Percentiles rank a stretch among this genome's conserved stretches.
These are phyloP conservation scores for Orthonevra nobilis DNA, from an alignment of 2,888 invertebrate genomes.

Conservation along the genomic window DNA sequence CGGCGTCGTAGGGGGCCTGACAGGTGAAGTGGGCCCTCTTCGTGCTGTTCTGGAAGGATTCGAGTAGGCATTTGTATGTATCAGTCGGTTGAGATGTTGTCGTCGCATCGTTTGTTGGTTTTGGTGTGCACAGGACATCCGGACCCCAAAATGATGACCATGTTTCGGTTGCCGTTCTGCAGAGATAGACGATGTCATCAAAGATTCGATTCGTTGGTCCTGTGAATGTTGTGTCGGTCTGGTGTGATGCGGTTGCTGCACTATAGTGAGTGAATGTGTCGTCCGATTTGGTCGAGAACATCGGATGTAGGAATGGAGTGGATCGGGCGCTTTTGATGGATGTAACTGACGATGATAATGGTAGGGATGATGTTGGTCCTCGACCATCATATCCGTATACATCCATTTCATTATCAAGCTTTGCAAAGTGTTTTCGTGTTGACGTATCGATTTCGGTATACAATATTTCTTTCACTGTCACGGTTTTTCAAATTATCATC, in stretches of 20 bases:
- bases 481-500: background rate
- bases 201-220: slow-evolving; percentile 47
- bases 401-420: slow-evolving; percentile 80
- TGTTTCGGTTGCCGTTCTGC: slow-evolving; percentile 73
- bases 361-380: slow-evolving; percentile 74
- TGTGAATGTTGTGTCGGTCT: slow-evolving; percentile 50
- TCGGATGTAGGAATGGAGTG: slow-evolving; percentile 50
- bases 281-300: slow-evolving; percentile 52
- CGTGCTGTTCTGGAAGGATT: slow-evolving; percentile 73
- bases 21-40: slow-evolving; percentile 74
- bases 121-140: slow-evolving; percentile 74
- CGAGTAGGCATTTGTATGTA: slow-evolving; percentile 77
- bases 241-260: slow-evolving; percentile 6
- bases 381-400: slow-evolving; percentile 77
- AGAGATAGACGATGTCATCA: slow-evolving; percentile 72
- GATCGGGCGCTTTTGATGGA: slow-evolving; percentile 48
- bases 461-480: background rate
- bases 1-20: slow-evolving; percentile 31
- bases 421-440: slow-evolving; percentile 69
- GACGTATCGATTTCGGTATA: slow-evolving; percentile 17
- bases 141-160: slow-evolving; percentile 74
- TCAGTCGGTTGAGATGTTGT: slow-evolving; percentile 53
- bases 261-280: slow-evolving; percentile 13
- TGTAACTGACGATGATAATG: slow-evolving; percentile 43
- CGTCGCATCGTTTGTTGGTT: slow-evolving; percentile 11